phyloP scores from a whole-genome alignment of 1,140 invertebrate species.

The Anagrus nilaparvatae region DNA sequence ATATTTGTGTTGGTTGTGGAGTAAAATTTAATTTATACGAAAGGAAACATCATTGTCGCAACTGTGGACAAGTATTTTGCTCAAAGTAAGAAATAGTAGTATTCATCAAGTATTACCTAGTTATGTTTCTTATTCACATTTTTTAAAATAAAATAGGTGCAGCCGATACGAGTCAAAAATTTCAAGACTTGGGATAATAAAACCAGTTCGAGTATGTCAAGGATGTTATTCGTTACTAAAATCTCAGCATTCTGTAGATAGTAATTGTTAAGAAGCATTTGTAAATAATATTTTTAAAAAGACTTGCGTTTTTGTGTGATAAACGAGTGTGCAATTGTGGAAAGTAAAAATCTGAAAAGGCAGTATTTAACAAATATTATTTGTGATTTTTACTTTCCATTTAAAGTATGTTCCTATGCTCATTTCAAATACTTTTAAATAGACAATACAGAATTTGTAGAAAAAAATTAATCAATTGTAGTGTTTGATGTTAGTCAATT shows the following conservation, averaged over 20 bases:
- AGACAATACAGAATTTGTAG: no score
- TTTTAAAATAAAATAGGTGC: conserved; percentile 56
- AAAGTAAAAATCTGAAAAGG: conserved; percentile 13
- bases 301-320: conserved; percentile 1
- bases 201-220: conserved; percentile 86
- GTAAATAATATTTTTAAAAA: conserved; percentile 22
- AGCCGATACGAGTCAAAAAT: conserved; percentile 93
- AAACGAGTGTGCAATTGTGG: no score
- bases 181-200: conserved; percentile 75
- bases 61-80: conserved; percentile 95
- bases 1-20: conserved; percentile 76
- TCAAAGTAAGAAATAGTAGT: conserved; percentile 58
- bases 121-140: not conserved
- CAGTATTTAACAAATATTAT: conserved; percentile 14
- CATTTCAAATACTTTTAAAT: no score
- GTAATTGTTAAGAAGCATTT: conserved; percentile 35
- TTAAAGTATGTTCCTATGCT: no score
- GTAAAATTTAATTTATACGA: conserved; percentile 89
- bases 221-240: conserved; percentile 57
- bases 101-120: not conserved
- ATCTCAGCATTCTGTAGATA: conserved; percentile 33
- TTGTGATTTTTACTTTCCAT: conserved; percentile 24
- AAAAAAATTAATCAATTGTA: no score
- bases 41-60: conserved; percentile 92
- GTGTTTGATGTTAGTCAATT: no score